A percentile compares a stretch with the other conserved stretches of the same genome.
Conservation (phyloP, 2,113 vertebrate genomes). For the Callipepla californica region DNA sequence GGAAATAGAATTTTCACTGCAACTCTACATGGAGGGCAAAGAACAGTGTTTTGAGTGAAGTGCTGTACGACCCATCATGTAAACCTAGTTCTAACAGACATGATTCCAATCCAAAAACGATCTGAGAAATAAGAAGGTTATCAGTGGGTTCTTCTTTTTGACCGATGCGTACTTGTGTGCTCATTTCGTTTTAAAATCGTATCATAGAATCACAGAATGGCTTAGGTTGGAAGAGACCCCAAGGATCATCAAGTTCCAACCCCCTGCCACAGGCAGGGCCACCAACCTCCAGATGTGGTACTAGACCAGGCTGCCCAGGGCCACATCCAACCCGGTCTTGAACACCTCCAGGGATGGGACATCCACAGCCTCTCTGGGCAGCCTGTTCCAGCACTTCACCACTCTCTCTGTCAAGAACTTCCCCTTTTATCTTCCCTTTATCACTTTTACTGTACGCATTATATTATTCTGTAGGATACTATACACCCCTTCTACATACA, state of each 20-base stretch:
- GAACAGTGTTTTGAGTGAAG: background rate
- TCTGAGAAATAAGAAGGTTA: background rate
- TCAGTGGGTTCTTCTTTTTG: background rate
- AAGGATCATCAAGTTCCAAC: no score
- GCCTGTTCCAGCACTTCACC: no score
- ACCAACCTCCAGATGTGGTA: no score
- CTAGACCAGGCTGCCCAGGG: no score
- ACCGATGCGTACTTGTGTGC: background rate
- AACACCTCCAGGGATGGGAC: no score
- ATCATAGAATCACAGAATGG: no score
- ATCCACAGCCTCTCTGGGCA: no score
- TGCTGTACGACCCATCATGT: fast-evolving
- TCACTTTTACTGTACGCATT: background rate
- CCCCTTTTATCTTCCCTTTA: no score
- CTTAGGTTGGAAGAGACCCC: no score
- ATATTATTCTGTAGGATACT: background rate
- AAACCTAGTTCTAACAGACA: background rate
- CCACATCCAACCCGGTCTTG: no score
- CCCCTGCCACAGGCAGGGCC: no score
- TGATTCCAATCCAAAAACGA: background rate
- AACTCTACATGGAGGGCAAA: background rate
- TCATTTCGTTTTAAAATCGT: background rate
- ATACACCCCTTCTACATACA: background rate
- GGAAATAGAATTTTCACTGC: slow-evolving; percentile 3
- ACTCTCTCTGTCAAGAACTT: no score